Conservation (phyloP, 2,797 vertebrate genomes). For the Mycteria americana region DNA sequence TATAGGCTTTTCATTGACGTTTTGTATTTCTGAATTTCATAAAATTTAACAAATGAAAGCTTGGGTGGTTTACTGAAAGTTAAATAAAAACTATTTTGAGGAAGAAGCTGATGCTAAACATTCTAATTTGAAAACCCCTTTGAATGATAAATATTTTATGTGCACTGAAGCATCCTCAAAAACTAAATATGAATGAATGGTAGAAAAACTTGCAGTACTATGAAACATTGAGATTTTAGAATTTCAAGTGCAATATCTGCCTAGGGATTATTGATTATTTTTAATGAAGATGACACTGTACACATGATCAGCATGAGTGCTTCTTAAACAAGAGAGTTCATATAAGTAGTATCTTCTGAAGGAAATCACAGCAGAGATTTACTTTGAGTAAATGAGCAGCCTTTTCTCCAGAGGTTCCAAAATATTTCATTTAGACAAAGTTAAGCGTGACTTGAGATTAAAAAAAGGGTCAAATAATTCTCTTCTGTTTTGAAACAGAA, state of each 20-base stretch:
- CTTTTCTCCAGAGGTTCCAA: constrained; percentile 29
- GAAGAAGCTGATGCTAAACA: constrained; percentile 55
- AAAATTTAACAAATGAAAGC: constrained; percentile 3
- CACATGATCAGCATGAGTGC: constrained; percentile 2
- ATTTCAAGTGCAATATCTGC: constrained; percentile 37
- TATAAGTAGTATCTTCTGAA: background rate
- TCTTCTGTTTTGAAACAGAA: background rate
- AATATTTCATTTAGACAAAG: constrained; percentile 4
- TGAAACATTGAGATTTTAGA: constrained; percentile 2
- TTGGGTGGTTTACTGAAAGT: constrained; percentile 32
- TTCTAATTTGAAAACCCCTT: constrained; percentile 59
- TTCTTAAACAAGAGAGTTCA: constrained; percentile 23
- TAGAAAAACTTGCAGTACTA: constrained; percentile 34
- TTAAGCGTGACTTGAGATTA: background rate
- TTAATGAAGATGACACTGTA: constrained; percentile 54
- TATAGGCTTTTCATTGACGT: background rate
- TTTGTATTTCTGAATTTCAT: background rate
- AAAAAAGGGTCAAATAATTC: background rate
- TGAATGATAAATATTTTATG: constrained; percentile 68
- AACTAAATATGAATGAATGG: constrained; percentile 71
- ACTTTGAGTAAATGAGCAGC: constrained; percentile 30
- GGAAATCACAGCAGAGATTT: constrained; percentile 34
- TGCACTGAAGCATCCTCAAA: constrained; percentile 65
- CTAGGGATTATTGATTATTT: constrained; percentile 66
- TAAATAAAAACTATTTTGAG: constrained; percentile 54